Evolutionary conservation across 2,113 vertebrate species (phyloP), one percentile per base, ranked within the genome.

Genomic region (Triplophysa tibetana): DNA sequence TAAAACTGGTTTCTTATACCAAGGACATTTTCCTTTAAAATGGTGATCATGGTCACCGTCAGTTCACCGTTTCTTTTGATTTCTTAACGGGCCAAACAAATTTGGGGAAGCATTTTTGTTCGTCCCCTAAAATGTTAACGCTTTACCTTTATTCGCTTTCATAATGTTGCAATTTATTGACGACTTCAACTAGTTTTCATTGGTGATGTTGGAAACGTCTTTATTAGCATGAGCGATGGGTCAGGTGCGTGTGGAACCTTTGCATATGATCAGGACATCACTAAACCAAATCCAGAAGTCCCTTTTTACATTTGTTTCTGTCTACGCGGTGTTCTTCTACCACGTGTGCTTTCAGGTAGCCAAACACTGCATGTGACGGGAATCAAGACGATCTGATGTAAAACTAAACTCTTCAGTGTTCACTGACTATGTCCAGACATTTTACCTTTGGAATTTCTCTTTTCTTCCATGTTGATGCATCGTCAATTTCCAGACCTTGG

Each of bases 401-500:
- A 73, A 73, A 11, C 7, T 16, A 21, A 75, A 14, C 33, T 70
- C 60, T 60, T 69, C 60, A 38, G 61, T 85, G 70, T 77, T 21
- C 61, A 68, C 2, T 75, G 62, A 10, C 50, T 78, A 62, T 77
- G 45, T 80, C 85, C 54, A 82, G 78, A 73, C 79, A 63, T 85
- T 86, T 88, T 68, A 87, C 82, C 83, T 81, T 79, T 88, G 86
- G 86, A 88, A 87, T 85, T 88, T 92, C 88, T 90, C 78, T 88
- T 81, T 86, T 89, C 76, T 87, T 86, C 77, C 80, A 77, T 90
- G 85, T 89, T 88, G 85, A 86, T 84, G 83, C 88, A 84, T 88
- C 90, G 87, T 87, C 87, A 89, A 87, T 82, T 92, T 92, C 89
- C 91, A 91, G 90, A 90, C 81, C 81, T 83, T 86, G 86, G 89